Base-by-base conservation (phyloP, 2,888 invertebrate species). In the Pristionchus maxplancki region DNA sequence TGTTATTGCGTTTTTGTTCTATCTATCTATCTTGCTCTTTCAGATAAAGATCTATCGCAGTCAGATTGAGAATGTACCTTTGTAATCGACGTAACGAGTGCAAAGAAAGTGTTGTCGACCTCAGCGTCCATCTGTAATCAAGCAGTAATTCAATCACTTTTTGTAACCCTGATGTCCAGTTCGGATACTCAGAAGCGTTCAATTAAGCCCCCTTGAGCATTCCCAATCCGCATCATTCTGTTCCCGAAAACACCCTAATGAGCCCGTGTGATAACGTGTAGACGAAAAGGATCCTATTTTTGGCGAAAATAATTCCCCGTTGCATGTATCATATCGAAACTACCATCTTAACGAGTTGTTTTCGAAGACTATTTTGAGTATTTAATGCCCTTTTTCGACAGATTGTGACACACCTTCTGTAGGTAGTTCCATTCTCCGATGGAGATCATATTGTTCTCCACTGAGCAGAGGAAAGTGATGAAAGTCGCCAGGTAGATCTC, bases 101-200 rank as follows among this genome's bases (percentile, higher is more conserved):
- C 92, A 84, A 92, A 92, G 88, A 92, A 92, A 71, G 89, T 89
- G 2, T 91, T 89, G 20, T 90, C 90, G 15, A 91, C 91, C 28
- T 90, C 83, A 6, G 83, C 82, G 86, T 92, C 92, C 53, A 92
- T 91, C 92, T 92, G 84, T 40, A 89, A 87, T 34, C 20, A 17
- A 24, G 9, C 37, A 8, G 28, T 62, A 24, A 53, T 31, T 17
- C 28, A 31, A 1, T 4, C 31, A 31, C 1, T 31, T 64, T 64
- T 64, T n/a, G 58, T 9, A n/a, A 58, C 24, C 24, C 58, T 50
- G 58, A 58, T 58, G 24, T n/a, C n/a, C n/a, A 58, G n/a, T 58
- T 58, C 4, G 0, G 58, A n/a, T 6, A 6, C 24, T 58, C 58
- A 58, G 58, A 6, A 20, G 20, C 53, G 6, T 20, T 6, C 20